Percentiles rank a stretch among this genome's conserved stretches.
Evolutionary conservation across 1,140 invertebrate species (phyloP).

Genomic region (Brachystomella parvula): DNA sequence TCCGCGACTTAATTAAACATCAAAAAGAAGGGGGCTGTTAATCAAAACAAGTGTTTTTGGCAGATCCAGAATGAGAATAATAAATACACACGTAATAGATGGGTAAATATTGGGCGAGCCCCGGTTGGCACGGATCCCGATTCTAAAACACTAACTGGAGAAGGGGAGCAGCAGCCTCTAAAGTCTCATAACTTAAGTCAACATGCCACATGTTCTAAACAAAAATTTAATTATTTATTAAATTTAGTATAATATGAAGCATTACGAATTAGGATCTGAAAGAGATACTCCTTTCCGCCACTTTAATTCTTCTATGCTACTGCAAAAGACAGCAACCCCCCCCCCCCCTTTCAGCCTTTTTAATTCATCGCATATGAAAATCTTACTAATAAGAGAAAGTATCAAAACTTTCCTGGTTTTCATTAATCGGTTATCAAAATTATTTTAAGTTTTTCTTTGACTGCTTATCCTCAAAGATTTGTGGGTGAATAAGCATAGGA

Average conservation of each 20-base stretch:
- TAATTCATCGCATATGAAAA: too few species aligned
- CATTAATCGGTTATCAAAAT: too few species aligned
- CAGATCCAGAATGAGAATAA: background rate
- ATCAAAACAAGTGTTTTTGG: background rate
- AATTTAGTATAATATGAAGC: too few species aligned
- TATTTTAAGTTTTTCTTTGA: too few species aligned
- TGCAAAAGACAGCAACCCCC: background rate
- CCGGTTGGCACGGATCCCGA: too few species aligned
- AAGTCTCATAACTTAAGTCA: background rate
- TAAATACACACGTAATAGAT: background rate
- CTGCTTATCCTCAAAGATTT: too few species aligned
- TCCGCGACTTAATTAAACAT: background rate
- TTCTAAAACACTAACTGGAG: too few species aligned
- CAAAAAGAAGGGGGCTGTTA: background rate
- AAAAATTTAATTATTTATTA: background rate
- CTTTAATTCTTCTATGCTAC: background rate
- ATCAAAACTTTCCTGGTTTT: too few species aligned
- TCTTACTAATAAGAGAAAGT: too few species aligned
- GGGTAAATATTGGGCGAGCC: background rate
- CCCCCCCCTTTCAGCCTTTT: too few species aligned
- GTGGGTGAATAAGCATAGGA: too few species aligned
- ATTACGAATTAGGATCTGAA: background rate
- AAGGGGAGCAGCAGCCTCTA: background rate
- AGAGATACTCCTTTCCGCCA: too few species aligned
- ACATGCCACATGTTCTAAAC: background rate